Base-by-base conservation (phyloP, 2,797 vertebrate species). In the Ispidina picta region DNA sequence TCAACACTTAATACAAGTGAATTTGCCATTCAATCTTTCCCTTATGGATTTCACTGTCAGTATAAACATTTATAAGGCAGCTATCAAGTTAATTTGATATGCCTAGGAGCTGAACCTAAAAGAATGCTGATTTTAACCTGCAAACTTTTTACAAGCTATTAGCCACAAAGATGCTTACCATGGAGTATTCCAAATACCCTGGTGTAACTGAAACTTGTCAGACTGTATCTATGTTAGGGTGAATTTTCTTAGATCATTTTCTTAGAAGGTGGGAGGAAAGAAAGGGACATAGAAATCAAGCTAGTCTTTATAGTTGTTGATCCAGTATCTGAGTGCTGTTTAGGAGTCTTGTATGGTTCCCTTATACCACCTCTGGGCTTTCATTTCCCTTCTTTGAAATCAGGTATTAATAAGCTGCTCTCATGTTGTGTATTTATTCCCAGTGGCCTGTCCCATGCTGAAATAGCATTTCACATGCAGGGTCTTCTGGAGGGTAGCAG, bases 61-160 rank as follows among this genome's bases (percentile, higher is more conserved):
- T 62, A 56, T 85, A 89, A 94, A 92, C 39, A 92, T 92, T 93
- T 89, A 85, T 15, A 89, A 92, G 21, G 63, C 56, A 83, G 49
- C 60, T 69, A 83, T 31, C 37, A 41, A 15, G 37, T 79, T 72
- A 37, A 49, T 91, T 75, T 52, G 28, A 63, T 71, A 59, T 85
- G 55, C 59, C 70, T 69, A 86, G 78, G 23, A 19, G 39, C 74
- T 89, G 37, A 55, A 74, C 86, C 16, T 9, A 9, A 83, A 90
- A 78, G 39, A 92, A 89, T 58, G 55, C 9, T 35, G 29, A 41
- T 79, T 79, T 87, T 46, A 44, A 66, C 68, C 35, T 37, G 15
- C 15, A 84, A 88, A 48, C 3, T 43, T 58, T 74, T 83, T 58
- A 37, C 20, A 68, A 31, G 33, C 21, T 86, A 39, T 73, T 58